These are phyloP conservation scores for Amblyjoppa proteus DNA, from an alignment of 2,888 invertebrate species.

Conservation along the genomic window DNA sequence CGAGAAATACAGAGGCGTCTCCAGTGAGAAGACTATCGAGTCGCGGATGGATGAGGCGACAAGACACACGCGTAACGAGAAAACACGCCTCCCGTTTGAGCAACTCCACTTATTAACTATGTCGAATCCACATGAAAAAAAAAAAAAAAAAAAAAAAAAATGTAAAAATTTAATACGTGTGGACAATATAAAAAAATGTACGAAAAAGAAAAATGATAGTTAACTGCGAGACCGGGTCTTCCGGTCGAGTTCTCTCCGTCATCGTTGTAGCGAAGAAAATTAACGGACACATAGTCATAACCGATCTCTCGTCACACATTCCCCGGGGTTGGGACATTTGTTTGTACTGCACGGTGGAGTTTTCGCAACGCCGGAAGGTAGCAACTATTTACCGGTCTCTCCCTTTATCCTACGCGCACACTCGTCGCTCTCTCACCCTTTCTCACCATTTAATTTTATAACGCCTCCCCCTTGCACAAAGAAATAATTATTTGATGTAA, in stretches of 20 bases:
- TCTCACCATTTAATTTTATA: constrained; percentile 36
- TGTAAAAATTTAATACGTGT: neutral
- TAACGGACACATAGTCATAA: constrained; percentile 22
- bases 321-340: constrained; percentile 55
- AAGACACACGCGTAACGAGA: constrained; percentile 55
- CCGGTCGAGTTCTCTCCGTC: constrained; percentile 37
- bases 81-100: constrained; percentile 51
- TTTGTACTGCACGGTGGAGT: constrained; percentile 39
- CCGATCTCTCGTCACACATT: constrained; percentile 52
- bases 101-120: neutral
- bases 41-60: constrained; percentile 23
- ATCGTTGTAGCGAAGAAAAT: constrained; percentile 6
- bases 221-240: constrained; percentile 23
- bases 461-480: constrained; percentile 36
- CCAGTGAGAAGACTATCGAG: constrained; percentile 33
- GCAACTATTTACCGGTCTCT: constrained; percentile 42
- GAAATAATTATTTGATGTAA: constrained; percentile 31
- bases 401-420: constrained; percentile 16
- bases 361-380: constrained; percentile 53
- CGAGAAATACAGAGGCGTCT: constrained; percentile 27
- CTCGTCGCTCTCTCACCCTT: constrained; percentile 14
- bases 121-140: neutral
- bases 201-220: neutral
- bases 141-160: neutral
- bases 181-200: neutral